phyloP scores from a whole-genome alignment of 2,113 vertebrate genomes.

The Trochalopteron elliotii region DNA sequence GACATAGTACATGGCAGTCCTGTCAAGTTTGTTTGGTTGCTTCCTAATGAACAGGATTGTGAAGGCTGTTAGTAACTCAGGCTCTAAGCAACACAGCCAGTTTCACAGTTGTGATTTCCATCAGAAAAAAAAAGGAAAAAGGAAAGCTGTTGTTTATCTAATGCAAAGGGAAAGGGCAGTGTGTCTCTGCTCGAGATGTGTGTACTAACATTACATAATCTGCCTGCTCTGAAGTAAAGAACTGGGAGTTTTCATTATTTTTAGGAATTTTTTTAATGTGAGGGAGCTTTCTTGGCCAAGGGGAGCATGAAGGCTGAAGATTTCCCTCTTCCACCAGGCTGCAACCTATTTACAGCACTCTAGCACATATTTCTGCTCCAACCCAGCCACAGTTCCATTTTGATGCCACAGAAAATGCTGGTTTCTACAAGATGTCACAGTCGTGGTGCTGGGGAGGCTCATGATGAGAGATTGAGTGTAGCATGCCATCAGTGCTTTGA shows the following conservation, averaged over 20 bases:
- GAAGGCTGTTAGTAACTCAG: neutral
- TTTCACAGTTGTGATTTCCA: neutral
- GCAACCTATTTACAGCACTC: neutral
- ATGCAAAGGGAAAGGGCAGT: neutral
- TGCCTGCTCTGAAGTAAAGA: neutral
- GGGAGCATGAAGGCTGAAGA: neutral
- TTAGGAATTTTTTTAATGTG: neutral
- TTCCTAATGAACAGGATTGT: neutral
- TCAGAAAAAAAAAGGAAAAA: neutral
- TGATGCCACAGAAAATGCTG: neutral
- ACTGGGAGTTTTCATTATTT: neutral
- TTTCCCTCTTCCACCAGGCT: neutral
- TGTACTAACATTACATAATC: neutral
- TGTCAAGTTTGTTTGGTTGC: constrained; percentile 21
- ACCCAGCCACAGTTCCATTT: neutral
- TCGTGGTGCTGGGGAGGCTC: neutral
- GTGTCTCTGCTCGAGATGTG: neutral
- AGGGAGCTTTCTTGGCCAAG: neutral
- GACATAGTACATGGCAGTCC: neutral
- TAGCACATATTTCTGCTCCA: neutral
- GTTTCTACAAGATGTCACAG: neutral
- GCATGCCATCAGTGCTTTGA: neutral
- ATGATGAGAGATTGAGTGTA: neutral
- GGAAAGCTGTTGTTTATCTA: neutral
- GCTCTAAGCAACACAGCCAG: neutral